Conservation (phyloP, 2,888 invertebrate species). For the Hofmannophila pseudospretella region DNA sequence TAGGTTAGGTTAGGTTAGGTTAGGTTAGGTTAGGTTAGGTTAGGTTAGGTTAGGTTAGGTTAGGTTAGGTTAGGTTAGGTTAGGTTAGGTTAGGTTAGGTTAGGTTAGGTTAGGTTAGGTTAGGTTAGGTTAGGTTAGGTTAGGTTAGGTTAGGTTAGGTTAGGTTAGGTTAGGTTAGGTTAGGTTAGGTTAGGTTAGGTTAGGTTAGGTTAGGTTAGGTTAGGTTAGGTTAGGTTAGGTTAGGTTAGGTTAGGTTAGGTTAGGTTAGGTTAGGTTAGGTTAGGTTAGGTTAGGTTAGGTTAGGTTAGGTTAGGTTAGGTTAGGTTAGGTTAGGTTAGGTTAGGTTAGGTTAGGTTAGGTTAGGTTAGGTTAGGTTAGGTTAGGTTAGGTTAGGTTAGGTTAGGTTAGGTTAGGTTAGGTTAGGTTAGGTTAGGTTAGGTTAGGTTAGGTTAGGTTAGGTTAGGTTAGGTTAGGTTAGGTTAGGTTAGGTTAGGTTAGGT, state of each 20-base stretch:
- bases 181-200: slow-evolving; percentile 10
- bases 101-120: slow-evolving; percentile 1
- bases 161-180: slow-evolving; percentile 11
- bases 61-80: slow-evolving; percentile 8
- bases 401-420: too few relatives aligned
- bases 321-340: too few relatives aligned
- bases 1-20: slow-evolving; percentile 12
- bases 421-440: too few relatives aligned
- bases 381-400: too few relatives aligned
- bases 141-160: slow-evolving; percentile 11
- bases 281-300: slow-evolving; percentile 10
- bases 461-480: too few relatives aligned
- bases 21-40: slow-evolving; percentile 15
- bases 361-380: too few relatives aligned
- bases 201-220: slow-evolving; percentile 13
- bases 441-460: too few relatives aligned
- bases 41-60: slow-evolving; percentile 11
- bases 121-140: slow-evolving; percentile 6
- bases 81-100: slow-evolving; percentile 3
- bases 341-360: too few relatives aligned
- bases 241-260: slow-evolving; percentile 14
- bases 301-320: slow-evolving; percentile 2
- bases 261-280: slow-evolving; percentile 13
- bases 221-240: slow-evolving; percentile 14
- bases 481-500: too few relatives aligned